These are phyloP conservation scores for Drosophila miranda DNA, from an alignment of 1,140 invertebrate genomes.

Conservation along the genomic window DNA sequence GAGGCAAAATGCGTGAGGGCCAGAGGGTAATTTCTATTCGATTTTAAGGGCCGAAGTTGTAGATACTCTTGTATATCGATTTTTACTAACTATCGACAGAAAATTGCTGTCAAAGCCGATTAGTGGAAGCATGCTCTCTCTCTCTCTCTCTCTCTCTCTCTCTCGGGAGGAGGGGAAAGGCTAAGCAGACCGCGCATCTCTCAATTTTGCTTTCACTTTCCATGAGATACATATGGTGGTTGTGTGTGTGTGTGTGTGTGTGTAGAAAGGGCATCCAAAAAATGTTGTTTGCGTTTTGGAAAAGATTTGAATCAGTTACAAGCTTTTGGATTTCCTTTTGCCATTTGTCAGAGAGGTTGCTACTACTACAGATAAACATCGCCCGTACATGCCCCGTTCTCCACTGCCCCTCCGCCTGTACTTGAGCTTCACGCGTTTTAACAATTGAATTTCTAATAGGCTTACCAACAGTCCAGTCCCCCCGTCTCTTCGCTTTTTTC, in stretches of 20 bases:
- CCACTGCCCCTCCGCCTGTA: not conserved
- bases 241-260: too few species aligned
- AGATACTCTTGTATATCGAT: too few species aligned
- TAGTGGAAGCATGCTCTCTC: too few species aligned
- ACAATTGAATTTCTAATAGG: conserved; percentile 77
- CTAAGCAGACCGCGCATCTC: too few species aligned
- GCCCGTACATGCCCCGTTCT: not conserved
- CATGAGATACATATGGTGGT: too few species aligned
- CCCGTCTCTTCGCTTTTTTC: not conserved
- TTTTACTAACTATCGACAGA: too few species aligned
- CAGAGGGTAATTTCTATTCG: too few species aligned
- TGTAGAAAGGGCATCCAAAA: not conserved
- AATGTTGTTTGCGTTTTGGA: not conserved
- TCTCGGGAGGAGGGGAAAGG: too few species aligned
- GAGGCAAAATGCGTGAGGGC: not conserved
- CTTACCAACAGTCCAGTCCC: conserved; percentile 28
- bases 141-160: too few species aligned
- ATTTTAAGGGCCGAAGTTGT: too few species aligned
- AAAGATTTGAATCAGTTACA: conserved; percentile 58
- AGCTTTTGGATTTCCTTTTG: conserved; percentile 47
- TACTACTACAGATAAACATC: not conserved
- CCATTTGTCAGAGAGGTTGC: conserved; percentile 37
- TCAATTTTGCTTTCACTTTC: too few species aligned
- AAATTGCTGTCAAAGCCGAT: too few species aligned
- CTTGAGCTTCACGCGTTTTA: conserved; percentile 31